Evolutionary conservation across 2,797 vertebrate species (phyloP), one percentile per base, ranked within the genome.

Genomic region (Adelosebastes latens): DNA sequence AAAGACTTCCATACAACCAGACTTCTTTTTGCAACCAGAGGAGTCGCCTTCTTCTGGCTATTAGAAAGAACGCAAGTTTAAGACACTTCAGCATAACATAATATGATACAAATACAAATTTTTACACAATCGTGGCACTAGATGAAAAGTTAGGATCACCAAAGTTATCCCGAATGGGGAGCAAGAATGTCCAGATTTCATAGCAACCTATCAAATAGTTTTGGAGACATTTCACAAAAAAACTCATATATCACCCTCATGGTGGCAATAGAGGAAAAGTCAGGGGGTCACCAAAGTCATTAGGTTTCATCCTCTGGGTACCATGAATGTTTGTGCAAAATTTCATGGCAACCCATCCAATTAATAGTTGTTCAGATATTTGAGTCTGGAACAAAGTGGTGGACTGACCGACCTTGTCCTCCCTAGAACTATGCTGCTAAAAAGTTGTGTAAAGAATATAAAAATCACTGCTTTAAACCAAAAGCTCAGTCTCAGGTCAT

Each of bases 401-500:
- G 24, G 12, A 59, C 13, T 10, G 24, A 32, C 20, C 0, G 16
- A 55, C 55, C 5, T 34, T 62, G 24, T 25, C 61, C 22, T 36
- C 32, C 31, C 24, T 1, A 9, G 32, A 55, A 8, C 18, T 12
- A 9, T 25, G 29, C 46, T 22, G 22, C 32, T 20, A 11, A 74
- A 24, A 59, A 29, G 32, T 31, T 25, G 4, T 12, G 16, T 14
- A 12, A 31, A 61, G n/a, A 66, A 68, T 63, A 72, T 36, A 65
- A 42, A 70, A 67, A 66, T 4, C 2, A n/a, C 25, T 13, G 14
- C 58, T 46, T n/a, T n/a, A 42, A 76, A 72, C 14, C 65, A 58
- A 31, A 59, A 58, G 46, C 64, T 81, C 60, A 59, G 63, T 39
- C 39, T 72, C 31, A 56, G 72, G 63, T 68, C 61, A 73, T 87